Conservation (phyloP, 30 jellyfish, hydroid and myxozoan genomes). For the Sanderia malayensis region DNA sequence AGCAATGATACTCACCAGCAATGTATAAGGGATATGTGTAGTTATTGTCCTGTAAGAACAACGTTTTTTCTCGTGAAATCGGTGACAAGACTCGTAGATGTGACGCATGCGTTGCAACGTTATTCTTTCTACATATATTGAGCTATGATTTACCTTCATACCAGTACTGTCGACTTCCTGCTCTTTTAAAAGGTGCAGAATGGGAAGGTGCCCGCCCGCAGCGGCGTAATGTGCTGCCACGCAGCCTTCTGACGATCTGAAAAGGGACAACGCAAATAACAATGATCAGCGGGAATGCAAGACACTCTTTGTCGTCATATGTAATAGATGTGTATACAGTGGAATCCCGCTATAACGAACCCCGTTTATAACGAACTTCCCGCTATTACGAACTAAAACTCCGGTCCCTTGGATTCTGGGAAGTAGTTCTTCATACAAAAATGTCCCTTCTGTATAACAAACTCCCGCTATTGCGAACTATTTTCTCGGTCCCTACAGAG, state of each 20-base stretch:
- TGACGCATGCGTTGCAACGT: not conserved
- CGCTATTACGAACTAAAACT: too few species aligned
- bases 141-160: conserved; percentile 59
- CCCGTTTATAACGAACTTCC: too few species aligned
- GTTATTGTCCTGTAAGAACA: conserved; percentile 43
- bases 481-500: too few species aligned
- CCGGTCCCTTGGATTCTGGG: too few species aligned
- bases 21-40: conserved; percentile 64
- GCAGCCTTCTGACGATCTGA: conserved; percentile 81
- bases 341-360: too few species aligned
- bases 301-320: too few species aligned
- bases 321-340: too few species aligned
- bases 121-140: not conserved
- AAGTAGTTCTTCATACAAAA: too few species aligned
- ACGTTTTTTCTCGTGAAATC: not conserved
- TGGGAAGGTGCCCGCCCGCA: conserved; percentile 77
- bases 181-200: conserved; percentile 63
- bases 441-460: too few species aligned
- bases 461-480: too few species aligned
- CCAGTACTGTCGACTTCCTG: conserved; percentile 34
- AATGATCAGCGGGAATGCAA: too few species aligned
- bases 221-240: conserved; percentile 96
- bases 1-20: conserved; percentile 79
- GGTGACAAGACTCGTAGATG: not conserved
- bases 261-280: too few species aligned